A percentile compares a stretch with the other conserved stretches of the same genome.
phyloP scores from a whole-genome alignment of 2,797 vertebrate genomes.

The Aphelocoma californica region DNA sequence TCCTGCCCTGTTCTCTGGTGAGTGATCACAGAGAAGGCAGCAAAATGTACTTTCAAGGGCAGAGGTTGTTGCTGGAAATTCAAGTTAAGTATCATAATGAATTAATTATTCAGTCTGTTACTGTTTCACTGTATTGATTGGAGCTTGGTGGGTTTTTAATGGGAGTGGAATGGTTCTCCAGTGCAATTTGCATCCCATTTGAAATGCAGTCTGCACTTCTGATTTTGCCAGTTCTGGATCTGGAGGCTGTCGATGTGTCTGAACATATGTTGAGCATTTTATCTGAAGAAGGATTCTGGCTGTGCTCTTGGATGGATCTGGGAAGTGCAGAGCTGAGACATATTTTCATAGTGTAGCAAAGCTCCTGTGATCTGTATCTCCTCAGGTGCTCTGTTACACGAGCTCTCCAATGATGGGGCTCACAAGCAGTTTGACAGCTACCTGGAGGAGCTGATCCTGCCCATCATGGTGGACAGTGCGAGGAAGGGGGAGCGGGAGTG shows the following conservation, averaged over 20 bases:
- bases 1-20: neutral
- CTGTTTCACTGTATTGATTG: neutral
- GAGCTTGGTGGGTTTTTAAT: neutral
- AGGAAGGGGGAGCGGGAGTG: conserved; percentile 82
- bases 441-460: conserved; percentile 82
- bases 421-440: conserved; percentile 81
- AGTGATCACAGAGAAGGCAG: neutral
- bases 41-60: neutral
- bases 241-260: neutral
- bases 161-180: neutral
- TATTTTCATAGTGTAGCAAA: neutral
- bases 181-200: neutral
- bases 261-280: neutral
- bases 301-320: neutral
- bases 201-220: neutral
- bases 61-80: neutral
- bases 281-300: neutral
- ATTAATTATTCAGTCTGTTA: neutral
- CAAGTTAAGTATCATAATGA: neutral
- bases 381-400: conserved; percentile 80
- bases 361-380: neutral
- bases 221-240: neutral
- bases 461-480: conserved; percentile 82
- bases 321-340: neutral
- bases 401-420: conserved; percentile 83